phyloP scores from a whole-genome alignment of 37 sponge, comb jelly and placozoan species.

The Mnemiopsis leidyi region DNA sequence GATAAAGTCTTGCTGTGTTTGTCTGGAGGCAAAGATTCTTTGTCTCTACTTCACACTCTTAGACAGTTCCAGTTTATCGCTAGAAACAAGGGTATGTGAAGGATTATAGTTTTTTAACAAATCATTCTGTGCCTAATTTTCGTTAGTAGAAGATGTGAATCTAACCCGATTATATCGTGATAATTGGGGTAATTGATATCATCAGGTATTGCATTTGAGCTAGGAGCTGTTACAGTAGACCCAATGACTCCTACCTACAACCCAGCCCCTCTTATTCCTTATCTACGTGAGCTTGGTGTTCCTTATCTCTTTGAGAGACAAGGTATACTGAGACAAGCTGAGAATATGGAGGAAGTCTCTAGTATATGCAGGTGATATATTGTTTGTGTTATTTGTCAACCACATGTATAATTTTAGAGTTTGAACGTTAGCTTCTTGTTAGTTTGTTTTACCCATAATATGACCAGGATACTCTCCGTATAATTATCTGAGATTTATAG shows the following conservation, averaged over 20 bases:
- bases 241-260: slow-evolving; percentile 80
- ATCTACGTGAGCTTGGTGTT: slow-evolving; percentile 76
- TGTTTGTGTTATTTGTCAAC: neutral
- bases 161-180: too few species aligned
- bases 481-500: neutral
- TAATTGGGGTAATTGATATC: too few species aligned
- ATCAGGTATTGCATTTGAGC: slow-evolving; percentile 73
- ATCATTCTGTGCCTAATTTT: too few species aligned
- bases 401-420: neutral
- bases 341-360: slow-evolving; percentile 68
- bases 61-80: slow-evolving; percentile 83
- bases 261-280: slow-evolving; percentile 86
- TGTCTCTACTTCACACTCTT: slow-evolving; percentile 87
- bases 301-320: slow-evolving; percentile 88
- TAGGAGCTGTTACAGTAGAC: slow-evolving; percentile 92
- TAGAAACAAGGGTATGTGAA: slow-evolving; percentile 32
- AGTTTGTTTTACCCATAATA: too few species aligned
- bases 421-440: neutral
- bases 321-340: slow-evolving; percentile 84
- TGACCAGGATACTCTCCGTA: too few species aligned
- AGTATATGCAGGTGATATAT: slow-evolving; percentile 72
- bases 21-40: slow-evolving; percentile 94
- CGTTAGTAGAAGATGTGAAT: too few species aligned
- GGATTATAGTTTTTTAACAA: too few species aligned
- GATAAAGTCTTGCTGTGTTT: slow-evolving; percentile 85